phyloP scores from a whole-genome alignment of 2,888 invertebrate species.

The Kryphioiulus occultus region DNA sequence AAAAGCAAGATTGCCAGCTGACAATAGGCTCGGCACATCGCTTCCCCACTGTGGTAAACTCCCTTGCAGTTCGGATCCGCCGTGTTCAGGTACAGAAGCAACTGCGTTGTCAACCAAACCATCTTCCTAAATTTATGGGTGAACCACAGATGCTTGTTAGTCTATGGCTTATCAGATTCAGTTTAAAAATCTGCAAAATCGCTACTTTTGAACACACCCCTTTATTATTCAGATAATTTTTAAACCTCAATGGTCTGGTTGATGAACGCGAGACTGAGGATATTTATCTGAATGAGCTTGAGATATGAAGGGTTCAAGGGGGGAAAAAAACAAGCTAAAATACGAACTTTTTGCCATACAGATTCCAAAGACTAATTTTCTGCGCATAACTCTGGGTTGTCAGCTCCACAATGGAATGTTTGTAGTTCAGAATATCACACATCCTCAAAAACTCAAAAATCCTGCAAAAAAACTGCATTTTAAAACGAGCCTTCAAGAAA shows the following conservation, averaged over 20 bases:
- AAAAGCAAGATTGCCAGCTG: conserved; percentile 71
- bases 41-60: conserved; percentile 71
- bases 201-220: too few relatives aligned
- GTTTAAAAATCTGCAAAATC: too few relatives aligned
- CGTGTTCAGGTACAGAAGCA: conserved; percentile 78
- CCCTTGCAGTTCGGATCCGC: conserved; percentile 65
- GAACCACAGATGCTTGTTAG: background rate
- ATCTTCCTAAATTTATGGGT: conserved; percentile 68
- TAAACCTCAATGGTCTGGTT: too few relatives aligned
- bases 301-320: background rate
- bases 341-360: conserved; percentile 78
- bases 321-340: background rate
- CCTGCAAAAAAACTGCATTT: conserved; percentile 56
- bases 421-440: conserved; percentile 85
- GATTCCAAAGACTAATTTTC: conserved; percentile 84
- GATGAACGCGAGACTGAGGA: too few relatives aligned
- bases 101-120: conserved; percentile 80
- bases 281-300: too few relatives aligned
- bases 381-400: conserved; percentile 81
- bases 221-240: too few relatives aligned
- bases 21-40: conserved; percentile 74
- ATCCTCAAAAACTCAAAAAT: conserved; percentile 77
- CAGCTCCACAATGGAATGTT: conserved; percentile 81
- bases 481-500: too few relatives aligned
- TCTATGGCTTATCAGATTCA: background rate